A percentile compares a stretch with the other conserved stretches of the same genome.
Conservation (phyloP, 2,888 invertebrate species). For the Thymelicus acteon region DNA sequence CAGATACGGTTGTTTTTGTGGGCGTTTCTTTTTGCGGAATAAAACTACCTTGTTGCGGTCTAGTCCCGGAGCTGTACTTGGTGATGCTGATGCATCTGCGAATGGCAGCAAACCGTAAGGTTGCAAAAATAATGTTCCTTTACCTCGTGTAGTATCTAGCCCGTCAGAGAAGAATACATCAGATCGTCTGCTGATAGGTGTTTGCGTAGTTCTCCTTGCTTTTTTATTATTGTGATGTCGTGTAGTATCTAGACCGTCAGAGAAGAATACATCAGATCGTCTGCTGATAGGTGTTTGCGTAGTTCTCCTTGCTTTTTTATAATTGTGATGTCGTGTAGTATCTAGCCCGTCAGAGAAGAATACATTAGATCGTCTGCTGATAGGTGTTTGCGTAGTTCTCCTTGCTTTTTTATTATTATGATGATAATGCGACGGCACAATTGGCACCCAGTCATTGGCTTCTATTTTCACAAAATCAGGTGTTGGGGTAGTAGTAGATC, state of each 20-base stretch:
- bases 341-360: slow-evolving; percentile 18
- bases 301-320: slow-evolving; percentile 54
- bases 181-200: slow-evolving; percentile 27
- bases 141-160: slow-evolving; percentile 40
- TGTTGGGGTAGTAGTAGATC: slow-evolving; percentile 56
- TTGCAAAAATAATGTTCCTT: slow-evolving; percentile 62
- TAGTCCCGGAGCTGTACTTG: slow-evolving; percentile 47
- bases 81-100: slow-evolving; percentile 45
- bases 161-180: slow-evolving; percentile 16
- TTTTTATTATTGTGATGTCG: slow-evolving; percentile 49
- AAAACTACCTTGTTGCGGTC: slow-evolving; percentile 64
- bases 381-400: slow-evolving; percentile 43
- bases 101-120: slow-evolving; percentile 69
- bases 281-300: slow-evolving; percentile 33
- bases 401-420: slow-evolving; percentile 52
- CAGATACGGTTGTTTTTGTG: slow-evolving; percentile 48
- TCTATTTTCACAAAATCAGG: slow-evolving; percentile 58
- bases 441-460: slow-evolving; percentile 78
- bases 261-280: slow-evolving; percentile 22
- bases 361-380: slow-evolving; percentile 19
- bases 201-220: slow-evolving; percentile 49
- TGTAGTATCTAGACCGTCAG: slow-evolving; percentile 11
- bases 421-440: slow-evolving; percentile 67
- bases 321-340: slow-evolving; percentile 29
- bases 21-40: slow-evolving; percentile 62